Percentiles rank a stretch among this genome's conserved stretches.
phyloP scores from a whole-genome alignment of 2,113 vertebrate species.

The Sphaerodactylus townsendi region DNA sequence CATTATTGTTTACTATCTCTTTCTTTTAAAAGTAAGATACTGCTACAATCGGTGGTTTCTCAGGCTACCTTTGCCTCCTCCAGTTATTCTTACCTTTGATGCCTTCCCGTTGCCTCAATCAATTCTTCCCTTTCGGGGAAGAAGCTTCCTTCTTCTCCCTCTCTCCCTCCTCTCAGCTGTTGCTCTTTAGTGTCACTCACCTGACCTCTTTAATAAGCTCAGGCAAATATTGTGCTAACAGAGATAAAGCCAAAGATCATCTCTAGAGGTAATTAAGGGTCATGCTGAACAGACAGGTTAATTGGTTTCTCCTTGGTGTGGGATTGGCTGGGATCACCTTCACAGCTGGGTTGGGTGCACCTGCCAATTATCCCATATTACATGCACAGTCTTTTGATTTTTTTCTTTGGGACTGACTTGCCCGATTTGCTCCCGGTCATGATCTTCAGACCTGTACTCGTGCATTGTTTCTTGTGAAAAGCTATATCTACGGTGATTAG shows the following conservation, averaged over 20 bases:
- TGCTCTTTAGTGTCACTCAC: background rate
- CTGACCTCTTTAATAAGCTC: background rate
- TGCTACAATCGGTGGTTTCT: too few relatives aligned
- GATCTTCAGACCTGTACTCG: background rate
- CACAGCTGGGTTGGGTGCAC: background rate
- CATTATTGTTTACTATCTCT: background rate
- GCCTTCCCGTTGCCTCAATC: too few relatives aligned
- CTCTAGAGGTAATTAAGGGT: slow-evolving; percentile 1
- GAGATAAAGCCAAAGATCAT: slow-evolving; percentile 7
- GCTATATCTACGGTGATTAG: background rate
- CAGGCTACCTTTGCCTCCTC: background rate
- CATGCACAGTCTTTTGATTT: background rate
- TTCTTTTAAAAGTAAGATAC: background rate
- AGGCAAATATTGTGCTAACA: background rate
- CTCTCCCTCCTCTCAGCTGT: background rate
- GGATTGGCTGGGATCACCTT: background rate
- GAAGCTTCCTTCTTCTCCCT: background rate
- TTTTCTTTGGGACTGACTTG: background rate
- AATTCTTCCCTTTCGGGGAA: background rate
- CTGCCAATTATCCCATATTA: background rate
- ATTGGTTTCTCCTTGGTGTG: background rate
- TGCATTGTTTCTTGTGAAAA: background rate
- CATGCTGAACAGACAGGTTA: background rate
- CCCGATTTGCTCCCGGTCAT: background rate
- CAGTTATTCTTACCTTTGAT: background rate